These are phyloP conservation scores for Ceyx erithaca DNA, from an alignment of 2,797 vertebrate species.

Conservation along the genomic window DNA sequence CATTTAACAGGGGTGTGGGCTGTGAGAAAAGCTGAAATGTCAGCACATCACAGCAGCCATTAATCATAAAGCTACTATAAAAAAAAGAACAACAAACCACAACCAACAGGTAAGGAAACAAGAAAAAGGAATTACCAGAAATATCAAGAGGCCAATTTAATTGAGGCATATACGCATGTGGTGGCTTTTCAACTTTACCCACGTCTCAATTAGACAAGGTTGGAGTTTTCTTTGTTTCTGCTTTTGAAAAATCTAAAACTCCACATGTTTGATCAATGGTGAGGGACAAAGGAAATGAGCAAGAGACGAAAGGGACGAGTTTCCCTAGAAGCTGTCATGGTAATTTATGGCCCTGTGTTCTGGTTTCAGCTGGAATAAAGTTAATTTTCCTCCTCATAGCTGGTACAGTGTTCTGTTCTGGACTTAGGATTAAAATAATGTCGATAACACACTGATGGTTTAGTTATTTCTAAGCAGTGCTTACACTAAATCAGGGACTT, in stretches of 20 bases:
- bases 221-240: conserved; percentile 60
- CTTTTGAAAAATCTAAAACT: conserved; percentile 54
- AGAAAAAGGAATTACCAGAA: conserved; percentile 49
- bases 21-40: conserved; percentile 51
- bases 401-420: background rate
- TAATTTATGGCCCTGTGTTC: conserved; percentile 64
- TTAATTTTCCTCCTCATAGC: background rate
- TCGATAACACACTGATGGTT: background rate
- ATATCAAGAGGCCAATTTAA: conserved; percentile 57
- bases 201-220: conserved; percentile 63
- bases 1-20: conserved; percentile 30
- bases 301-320: conserved; percentile 29
- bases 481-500: background rate
- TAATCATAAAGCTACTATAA: conserved; percentile 51
- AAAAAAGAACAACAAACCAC: background rate
- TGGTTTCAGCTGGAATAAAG: background rate
- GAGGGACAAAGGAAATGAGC: conserved; percentile 68
- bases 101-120: background rate
- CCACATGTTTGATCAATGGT: conserved; percentile 64
- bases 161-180: background rate
- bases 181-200: conserved; percentile 51
- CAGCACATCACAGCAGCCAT: conserved; percentile 40
- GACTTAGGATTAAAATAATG: background rate
- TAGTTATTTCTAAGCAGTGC: background rate
- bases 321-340: conserved; percentile 61